These are phyloP conservation scores for Homalodisca vitripennis DNA, from an alignment of 1,140 invertebrate genomes.

Conservation along the genomic window DNA sequence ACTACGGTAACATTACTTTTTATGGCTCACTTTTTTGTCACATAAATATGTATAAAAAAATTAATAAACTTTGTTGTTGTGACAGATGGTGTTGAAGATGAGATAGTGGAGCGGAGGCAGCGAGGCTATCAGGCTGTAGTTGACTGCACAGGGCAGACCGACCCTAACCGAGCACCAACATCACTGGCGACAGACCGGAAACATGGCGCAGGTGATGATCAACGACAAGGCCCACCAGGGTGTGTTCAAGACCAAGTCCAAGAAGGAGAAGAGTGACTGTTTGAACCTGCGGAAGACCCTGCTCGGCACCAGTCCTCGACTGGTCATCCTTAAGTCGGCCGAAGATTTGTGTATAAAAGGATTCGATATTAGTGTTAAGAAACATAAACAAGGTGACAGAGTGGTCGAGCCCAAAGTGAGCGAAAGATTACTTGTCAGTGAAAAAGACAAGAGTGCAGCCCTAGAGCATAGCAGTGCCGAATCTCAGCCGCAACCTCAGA, in stretches of 20 bases:
- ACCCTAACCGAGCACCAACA: not conserved
- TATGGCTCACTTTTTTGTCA: too few species aligned
- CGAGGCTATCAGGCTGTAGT: not conserved
- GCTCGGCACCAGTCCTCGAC: constrained; percentile 17
- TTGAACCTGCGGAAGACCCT: constrained; percentile 24
- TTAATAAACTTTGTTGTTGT: too few species aligned
- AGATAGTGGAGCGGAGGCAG: not conserved
- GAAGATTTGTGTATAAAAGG: constrained; percentile 30
- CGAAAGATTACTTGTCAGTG: not conserved
- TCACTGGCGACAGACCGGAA: not conserved
- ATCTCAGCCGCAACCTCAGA: not conserved
- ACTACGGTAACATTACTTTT: too few species aligned
- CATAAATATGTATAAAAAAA: too few species aligned
- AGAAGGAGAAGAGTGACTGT: constrained; percentile 25
- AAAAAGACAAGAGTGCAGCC: not conserved
- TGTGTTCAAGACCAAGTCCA: constrained; percentile 9
- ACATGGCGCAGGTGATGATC: not conserved
- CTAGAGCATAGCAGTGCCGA: not conserved
- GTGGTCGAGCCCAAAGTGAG: not conserved
- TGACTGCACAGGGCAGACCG: not conserved
- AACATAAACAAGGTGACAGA: not conserved
- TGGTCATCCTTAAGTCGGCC: constrained; percentile 26
- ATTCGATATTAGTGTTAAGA: constrained; percentile 24
- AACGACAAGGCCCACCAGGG: constrained; percentile 5
- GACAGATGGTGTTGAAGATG: not conserved